Conservation (phyloP, 2,113 vertebrate genomes). For the Numida meleagris region DNA sequence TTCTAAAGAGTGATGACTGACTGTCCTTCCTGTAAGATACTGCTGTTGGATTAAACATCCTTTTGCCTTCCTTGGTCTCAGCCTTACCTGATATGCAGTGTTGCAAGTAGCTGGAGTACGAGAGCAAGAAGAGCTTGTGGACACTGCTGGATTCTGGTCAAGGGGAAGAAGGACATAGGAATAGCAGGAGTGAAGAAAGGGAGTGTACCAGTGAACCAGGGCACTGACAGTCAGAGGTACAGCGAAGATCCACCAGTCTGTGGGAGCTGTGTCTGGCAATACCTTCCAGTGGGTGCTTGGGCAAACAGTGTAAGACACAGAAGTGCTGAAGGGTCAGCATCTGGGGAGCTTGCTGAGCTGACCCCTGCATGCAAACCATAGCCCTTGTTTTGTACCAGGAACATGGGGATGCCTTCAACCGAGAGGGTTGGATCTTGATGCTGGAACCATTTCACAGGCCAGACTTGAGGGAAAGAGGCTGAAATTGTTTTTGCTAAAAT, state of each 20-base stretch:
- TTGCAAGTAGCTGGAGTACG: background rate
- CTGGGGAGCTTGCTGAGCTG: background rate
- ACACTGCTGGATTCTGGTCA: background rate
- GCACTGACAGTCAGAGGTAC: background rate
- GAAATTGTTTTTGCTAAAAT: background rate
- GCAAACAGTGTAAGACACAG: background rate
- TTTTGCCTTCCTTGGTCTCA: background rate
- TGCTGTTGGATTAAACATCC: background rate
- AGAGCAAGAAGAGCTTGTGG: background rate
- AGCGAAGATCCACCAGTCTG: accelerated
- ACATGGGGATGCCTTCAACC: background rate
- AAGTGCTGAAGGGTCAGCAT: background rate
- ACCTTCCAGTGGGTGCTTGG: background rate
- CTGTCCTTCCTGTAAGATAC: background rate
- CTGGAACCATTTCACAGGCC: background rate
- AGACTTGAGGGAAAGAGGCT: background rate
- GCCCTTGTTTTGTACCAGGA: background rate
- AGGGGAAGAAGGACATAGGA: background rate
- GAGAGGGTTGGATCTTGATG: background rate
- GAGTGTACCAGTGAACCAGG: background rate
- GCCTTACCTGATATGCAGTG: accelerated
- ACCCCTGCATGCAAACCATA: accelerated
- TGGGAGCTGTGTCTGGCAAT: background rate
- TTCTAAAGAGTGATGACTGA: background rate
- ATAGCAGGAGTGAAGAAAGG: background rate